Conservation (phyloP, 2,113 vertebrate species). For the Cepphus grylle region DNA sequence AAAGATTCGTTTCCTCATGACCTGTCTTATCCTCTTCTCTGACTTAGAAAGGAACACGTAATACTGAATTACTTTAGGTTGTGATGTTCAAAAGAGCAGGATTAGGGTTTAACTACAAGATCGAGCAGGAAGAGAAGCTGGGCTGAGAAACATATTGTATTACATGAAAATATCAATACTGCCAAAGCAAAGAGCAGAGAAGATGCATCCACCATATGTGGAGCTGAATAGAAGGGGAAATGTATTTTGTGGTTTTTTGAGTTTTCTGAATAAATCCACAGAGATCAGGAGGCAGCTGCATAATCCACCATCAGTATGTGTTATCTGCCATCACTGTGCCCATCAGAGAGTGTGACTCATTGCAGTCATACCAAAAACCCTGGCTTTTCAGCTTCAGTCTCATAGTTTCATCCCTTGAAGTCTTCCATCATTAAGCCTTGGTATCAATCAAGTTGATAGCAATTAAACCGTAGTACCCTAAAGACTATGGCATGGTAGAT, state of each 20-base stretch:
- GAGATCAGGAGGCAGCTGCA: not conserved
- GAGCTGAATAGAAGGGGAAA: not conserved
- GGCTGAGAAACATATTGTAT: not conserved
- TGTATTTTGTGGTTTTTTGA: not conserved
- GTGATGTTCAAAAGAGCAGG: not conserved
- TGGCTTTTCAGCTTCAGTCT: not conserved
- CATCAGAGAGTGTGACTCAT: not conserved
- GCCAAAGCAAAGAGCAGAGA: not conserved
- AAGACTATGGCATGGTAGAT: not conserved
- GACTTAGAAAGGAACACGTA: not conserved
- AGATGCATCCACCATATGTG: not conserved
- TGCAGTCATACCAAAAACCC: not conserved
- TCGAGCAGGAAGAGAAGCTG: not conserved
- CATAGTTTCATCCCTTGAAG: not conserved
- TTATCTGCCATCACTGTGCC: not conserved
- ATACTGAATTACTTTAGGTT: not conserved
- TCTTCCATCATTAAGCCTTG: not conserved
- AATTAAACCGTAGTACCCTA: not conserved
- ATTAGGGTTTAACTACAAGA: not conserved
- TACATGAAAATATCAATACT: not conserved
- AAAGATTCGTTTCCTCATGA: conserved; percentile 2
- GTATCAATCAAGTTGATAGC: not conserved
- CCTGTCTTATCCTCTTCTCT: not conserved
- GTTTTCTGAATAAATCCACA: not conserved
- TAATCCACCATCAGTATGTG: not conserved